A percentile compares a stretch with the other conserved stretches of the same genome.
These are phyloP conservation scores for Monomorium pharaonis DNA, from an alignment of 1,140 invertebrate species.

Conservation along the genomic window DNA sequence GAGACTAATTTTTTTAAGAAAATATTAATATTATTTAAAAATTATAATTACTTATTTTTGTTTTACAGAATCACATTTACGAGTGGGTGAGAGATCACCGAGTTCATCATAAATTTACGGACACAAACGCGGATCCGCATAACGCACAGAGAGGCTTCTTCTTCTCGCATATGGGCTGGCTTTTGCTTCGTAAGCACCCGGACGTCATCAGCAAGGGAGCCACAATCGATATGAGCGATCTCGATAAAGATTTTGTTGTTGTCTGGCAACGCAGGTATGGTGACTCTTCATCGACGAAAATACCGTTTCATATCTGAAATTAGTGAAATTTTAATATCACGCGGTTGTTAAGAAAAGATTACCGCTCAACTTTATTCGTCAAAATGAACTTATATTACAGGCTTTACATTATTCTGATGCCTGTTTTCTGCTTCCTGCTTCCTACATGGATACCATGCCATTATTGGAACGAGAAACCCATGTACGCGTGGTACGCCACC, in stretches of 20 bases:
- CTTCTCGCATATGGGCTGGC: conserved; percentile 97
- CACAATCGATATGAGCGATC: conserved; percentile 92
- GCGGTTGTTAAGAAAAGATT: neutral
- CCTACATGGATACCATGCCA: conserved; percentile 90
- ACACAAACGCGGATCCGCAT: conserved; percentile 96
- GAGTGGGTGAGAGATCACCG: conserved; percentile 94
- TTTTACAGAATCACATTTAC: conserved; percentile 88
- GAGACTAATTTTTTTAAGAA: neutral
- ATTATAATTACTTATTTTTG: neutral
- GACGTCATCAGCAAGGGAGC: conserved; percentile 93
- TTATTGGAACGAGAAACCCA: conserved; percentile 89
- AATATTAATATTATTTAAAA: neutral
- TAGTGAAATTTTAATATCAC: neutral
- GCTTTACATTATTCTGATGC: conserved; percentile 90
- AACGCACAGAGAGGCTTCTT: conserved; percentile 95
- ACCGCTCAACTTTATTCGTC: neutral
- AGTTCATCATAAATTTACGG: conserved; percentile 96
- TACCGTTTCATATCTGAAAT: neutral
- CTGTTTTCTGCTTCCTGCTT: conserved; percentile 91
- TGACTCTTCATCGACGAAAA: neutral
- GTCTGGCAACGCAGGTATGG: conserved; percentile 87
- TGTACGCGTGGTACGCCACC: conserved; percentile 86
- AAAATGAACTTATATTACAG: conserved; percentile 82
- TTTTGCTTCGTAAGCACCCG: conserved; percentile 94
- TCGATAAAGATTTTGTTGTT: conserved; percentile 90